phyloP scores from a whole-genome alignment of 2,113 vertebrate genomes.

The Andinoacara biseriatus region DNA sequence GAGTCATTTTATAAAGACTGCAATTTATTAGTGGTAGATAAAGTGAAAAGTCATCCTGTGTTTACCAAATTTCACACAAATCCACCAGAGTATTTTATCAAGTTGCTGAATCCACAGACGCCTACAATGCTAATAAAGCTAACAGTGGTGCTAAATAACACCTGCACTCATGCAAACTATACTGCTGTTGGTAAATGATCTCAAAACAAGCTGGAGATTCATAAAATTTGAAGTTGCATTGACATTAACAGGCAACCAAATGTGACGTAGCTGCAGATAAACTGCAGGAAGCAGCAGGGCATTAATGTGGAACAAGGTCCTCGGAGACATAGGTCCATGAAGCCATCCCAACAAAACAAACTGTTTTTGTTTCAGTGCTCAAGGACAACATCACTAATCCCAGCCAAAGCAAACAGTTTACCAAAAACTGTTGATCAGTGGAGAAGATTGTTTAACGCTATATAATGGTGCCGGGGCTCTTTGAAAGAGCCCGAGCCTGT shows the following conservation, averaged over 20 bases:
- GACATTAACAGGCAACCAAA: background rate
- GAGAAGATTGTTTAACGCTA: constrained; percentile 73
- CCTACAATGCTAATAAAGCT: background rate
- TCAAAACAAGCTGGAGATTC: background rate
- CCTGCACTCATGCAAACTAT: background rate
- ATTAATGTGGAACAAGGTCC: constrained; percentile 24
- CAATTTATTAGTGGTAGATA: too few relatives aligned
- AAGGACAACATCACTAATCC: constrained; percentile 57
- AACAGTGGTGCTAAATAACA: background rate
- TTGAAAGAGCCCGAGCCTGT: constrained; percentile 72
- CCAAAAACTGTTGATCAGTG: constrained; percentile 64
- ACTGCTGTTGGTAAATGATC: background rate
- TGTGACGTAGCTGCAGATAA: background rate
- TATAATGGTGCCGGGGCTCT: constrained; percentile 66
- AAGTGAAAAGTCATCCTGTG: background rate
- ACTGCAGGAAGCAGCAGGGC: background rate
- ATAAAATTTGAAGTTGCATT: background rate
- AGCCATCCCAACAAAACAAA: constrained; percentile 43
- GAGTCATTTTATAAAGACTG: background rate
- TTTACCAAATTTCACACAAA: too few relatives aligned
- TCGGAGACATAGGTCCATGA: constrained; percentile 26
- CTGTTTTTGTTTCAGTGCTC: constrained; percentile 61
- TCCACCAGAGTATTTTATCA: accelerated
- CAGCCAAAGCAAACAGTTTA: constrained; percentile 63
- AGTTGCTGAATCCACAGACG: background rate